Base-by-base conservation (phyloP, 2,888 invertebrate genomes). In the Drosophila tanythrix region DNA sequence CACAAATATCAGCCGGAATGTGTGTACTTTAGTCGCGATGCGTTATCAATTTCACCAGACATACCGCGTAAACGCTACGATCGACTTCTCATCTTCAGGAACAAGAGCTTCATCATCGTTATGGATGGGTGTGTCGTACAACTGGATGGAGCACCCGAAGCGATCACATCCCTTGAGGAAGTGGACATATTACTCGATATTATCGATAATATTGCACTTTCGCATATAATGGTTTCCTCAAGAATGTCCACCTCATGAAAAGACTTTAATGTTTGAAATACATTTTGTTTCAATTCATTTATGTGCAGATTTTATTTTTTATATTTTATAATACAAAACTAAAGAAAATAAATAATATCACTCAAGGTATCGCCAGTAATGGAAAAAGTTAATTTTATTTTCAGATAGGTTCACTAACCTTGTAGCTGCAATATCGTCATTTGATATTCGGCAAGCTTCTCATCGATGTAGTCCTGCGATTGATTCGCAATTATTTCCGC, bases 381-480 rank as follows among this genome's bases (percentile, higher is more conserved):
- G 21, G 13, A 46, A 46, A 6, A 46, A 46, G 7, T 13, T 1
- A 0, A 4, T 21, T 25, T 1, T 3, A 46, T 46, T 1, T 15
- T 21, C 21, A 25, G 4, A 25, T 25, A 21, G 2, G n/a, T 1
- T n/a, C 29, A 92, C 95, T 95, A 92, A 97, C 97, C 97, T 95
- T 98, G 98, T 90, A 98, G 94, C 92, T 97, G 96, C 91, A 96
- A 96, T 93, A 98, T 98, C 38, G 98, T 98, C 77, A 97, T 96
- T 93, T 98, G 98, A 93, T 98, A 98, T 94, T 98, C 98, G 60
- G 98, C 97, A 90, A 98, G 95, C 93, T 97, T 97, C 94, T 98
- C 98, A 92, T 98, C 98, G 79, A 98, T 96, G 93, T 98, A 98
- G 93, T 98, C 98, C 94, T 98, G 98, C 71, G 97, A 97, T 94